A percentile compares a stretch with the other conserved stretches of the same genome.
Conservation (phyloP, 2,113 vertebrate species). For the Lipotes vexillifer region DNA sequence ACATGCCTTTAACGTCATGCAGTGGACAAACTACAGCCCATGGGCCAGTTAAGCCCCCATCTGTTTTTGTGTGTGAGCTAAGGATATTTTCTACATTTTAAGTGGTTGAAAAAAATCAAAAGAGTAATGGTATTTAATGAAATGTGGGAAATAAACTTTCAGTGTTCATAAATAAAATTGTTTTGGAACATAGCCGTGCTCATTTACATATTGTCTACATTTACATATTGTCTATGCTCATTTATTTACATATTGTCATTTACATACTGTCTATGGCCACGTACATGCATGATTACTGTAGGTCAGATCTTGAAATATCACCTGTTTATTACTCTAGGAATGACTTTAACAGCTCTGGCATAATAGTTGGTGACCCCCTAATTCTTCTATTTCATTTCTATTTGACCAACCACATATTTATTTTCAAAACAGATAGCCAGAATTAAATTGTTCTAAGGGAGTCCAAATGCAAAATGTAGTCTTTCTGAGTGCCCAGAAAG, state of each 20-base stretch:
- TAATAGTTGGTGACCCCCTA: neutral
- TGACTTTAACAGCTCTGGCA: neutral
- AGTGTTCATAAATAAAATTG: neutral
- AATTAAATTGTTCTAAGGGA: neutral
- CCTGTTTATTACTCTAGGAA: neutral
- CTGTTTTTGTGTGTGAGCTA: neutral
- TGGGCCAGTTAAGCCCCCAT: neutral
- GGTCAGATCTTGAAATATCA: neutral
- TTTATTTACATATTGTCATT: neutral
- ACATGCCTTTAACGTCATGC: neutral
- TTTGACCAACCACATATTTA: neutral
- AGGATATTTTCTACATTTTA: neutral
- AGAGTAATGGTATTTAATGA: neutral
- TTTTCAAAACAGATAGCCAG: neutral
- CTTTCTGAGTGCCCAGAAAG: neutral
- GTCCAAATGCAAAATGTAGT: neutral
- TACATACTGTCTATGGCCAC: neutral
- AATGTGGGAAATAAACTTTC: neutral
- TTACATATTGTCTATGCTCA: neutral
- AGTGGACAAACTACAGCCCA: neutral
- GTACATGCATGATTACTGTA: neutral
- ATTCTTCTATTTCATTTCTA: neutral
- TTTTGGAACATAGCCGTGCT: neutral
- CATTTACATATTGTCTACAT: neutral
- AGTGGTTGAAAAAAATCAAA: neutral